Percentiles rank a stretch among this genome's conserved stretches.
phyloP scores from a whole-genome alignment of 2,797 vertebrate species.

The Picus viridis region DNA sequence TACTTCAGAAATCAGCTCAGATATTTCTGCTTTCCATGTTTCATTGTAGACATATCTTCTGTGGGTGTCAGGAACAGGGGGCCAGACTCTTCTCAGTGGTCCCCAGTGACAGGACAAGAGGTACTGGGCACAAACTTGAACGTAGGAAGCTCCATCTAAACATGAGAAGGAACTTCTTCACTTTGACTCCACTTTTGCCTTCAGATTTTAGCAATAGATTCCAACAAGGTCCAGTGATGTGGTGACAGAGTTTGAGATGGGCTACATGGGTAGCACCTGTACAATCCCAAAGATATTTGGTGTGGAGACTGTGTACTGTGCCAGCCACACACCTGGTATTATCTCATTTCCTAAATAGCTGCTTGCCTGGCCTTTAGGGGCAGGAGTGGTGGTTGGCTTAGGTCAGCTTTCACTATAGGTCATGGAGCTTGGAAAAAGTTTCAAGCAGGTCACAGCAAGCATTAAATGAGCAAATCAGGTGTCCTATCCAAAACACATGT shows the following conservation, averaged over 20 bases:
- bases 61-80: neutral
- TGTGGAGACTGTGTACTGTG: no score
- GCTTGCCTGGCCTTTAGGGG: neutral
- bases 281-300: neutral
- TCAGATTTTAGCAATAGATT: neutral
- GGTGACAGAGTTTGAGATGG: neutral
- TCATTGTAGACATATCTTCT: neutral
- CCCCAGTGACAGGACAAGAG: no score
- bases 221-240: neutral
- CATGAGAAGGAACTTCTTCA: no score
- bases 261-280: neutral
- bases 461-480: neutral
- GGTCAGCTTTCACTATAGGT: neutral
- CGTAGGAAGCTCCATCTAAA: no score
- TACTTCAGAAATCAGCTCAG: neutral
- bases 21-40: neutral
- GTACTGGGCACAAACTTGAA: no score
- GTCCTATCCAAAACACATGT: neutral
- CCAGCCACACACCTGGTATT: neutral
- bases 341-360: neutral
- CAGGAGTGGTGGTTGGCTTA: neutral
- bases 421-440: neutral
- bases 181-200: neutral
- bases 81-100: no score
- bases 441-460: neutral